Evolutionary conservation across 2,797 vertebrate species (phyloP).

Genomic region (Allobates femoralis): DNA sequence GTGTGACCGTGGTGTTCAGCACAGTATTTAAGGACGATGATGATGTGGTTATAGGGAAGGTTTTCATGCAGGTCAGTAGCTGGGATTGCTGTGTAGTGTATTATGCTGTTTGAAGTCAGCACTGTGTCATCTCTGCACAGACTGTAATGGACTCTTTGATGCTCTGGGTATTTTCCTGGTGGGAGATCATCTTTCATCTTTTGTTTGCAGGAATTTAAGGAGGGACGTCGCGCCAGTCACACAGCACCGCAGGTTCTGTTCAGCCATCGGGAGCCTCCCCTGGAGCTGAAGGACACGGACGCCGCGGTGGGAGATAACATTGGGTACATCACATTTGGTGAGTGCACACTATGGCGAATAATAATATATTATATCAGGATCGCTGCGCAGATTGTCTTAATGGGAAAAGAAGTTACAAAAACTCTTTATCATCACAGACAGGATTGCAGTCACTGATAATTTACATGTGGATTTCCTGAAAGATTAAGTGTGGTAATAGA

Average conservation of each 20-base stretch:
- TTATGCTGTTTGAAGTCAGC: too few species aligned
- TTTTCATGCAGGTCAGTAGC: slow-evolving; percentile 95
- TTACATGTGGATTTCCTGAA: too few species aligned
- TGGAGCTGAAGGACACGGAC: slow-evolving; percentile 97
- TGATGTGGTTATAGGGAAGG: slow-evolving; percentile 97
- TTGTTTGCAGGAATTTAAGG: slow-evolving; percentile 91
- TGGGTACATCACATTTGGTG: slow-evolving; percentile 98
- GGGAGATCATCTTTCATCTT: background rate
- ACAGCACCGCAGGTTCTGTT: slow-evolving; percentile 98
- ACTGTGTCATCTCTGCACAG: too few species aligned
- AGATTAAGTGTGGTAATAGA: too few species aligned
- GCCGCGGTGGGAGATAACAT: slow-evolving; percentile 97
- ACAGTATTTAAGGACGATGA: slow-evolving; percentile 99
- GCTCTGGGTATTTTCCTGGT: background rate
- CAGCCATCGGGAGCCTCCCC: slow-evolving; percentile 95
- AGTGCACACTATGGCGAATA: slow-evolving; percentile 59
- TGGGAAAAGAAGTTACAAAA: background rate
- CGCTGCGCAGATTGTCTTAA: too few species aligned
- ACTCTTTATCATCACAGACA: too few species aligned
- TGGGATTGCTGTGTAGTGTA: too few species aligned
- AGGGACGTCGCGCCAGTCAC: slow-evolving; percentile 97
- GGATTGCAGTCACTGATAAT: too few species aligned
- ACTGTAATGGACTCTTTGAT: background rate
- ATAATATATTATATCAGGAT: background rate
- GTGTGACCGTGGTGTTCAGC: slow-evolving; percentile 98